Evolutionary conservation across 2,888 invertebrate genomes (phyloP).

Genomic region (Gasteruption jaculator): DNA sequence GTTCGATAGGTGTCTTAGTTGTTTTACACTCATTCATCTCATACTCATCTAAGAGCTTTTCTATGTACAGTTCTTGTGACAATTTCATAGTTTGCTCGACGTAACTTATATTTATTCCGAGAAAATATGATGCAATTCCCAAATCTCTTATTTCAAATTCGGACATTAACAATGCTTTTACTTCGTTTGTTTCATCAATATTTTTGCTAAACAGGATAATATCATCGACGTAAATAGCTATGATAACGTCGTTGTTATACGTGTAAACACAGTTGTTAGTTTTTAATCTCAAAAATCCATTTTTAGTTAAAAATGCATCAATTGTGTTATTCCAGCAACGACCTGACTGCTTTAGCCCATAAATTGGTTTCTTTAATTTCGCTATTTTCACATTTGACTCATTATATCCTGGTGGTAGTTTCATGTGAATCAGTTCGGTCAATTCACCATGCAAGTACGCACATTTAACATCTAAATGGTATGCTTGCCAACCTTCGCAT

Average conservation of each 20-base stretch:
- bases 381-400: background rate
- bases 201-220: background rate
- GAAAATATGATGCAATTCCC: slow-evolving; percentile 6
- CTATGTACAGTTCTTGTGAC: slow-evolving; percentile 11
- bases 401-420: slow-evolving; percentile 3
- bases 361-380: slow-evolving; percentile 9
- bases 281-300: slow-evolving; percentile 1
- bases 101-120: slow-evolving; percentile 11
- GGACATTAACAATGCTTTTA: background rate
- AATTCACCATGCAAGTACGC: slow-evolving; percentile 16
- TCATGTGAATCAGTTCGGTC: slow-evolving; percentile 12
- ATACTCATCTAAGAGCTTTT: background rate
- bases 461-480: slow-evolving; percentile 13
- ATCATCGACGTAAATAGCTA: background rate
- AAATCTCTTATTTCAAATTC: slow-evolving; percentile 9
- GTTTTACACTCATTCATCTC: background rate
- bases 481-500: background rate
- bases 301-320: slow-evolving; percentile 5
- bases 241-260: too few relatives aligned
- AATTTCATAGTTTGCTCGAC: slow-evolving; percentile 2
- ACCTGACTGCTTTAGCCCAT: slow-evolving; percentile 12
- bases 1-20: background rate
- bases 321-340: slow-evolving; percentile 12
- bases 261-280: background rate
- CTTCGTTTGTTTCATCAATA: background rate